phyloP scores from a whole-genome alignment of 92 coral and sea anemone genomes.

The Phenganax stokvisi region DNA sequence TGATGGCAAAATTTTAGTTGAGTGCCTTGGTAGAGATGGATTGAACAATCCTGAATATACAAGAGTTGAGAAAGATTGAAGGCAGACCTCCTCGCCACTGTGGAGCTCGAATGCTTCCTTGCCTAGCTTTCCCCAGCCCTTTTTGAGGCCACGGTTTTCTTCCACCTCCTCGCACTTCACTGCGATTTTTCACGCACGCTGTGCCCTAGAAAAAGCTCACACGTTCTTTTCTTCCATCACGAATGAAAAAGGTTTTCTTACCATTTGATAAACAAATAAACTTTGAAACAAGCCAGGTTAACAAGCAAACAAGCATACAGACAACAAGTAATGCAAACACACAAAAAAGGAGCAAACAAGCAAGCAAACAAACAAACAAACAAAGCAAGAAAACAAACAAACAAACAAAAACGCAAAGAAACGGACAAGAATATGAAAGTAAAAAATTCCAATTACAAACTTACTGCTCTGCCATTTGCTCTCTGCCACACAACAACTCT shows the following conservation, averaged over 20 bases:
- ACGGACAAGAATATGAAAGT: not conserved
- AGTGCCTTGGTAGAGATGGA: no score
- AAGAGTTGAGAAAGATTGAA: no score
- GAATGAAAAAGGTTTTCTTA: not conserved
- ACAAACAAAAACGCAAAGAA: not conserved
- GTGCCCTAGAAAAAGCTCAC: conserved; percentile 64
- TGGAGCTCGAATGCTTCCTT: conserved; percentile 97
- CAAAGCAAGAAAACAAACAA: not conserved
- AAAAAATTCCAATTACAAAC: conserved; percentile 26
- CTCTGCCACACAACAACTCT: conserved; percentile 99
- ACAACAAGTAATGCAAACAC: not conserved
- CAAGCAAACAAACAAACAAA: not conserved
- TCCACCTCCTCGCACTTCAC: conserved; percentile 93
- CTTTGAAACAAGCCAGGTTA: not conserved
- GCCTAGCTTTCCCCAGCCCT: conserved; percentile 88
- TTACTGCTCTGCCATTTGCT: conserved; percentile 92
- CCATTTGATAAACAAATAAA: not conserved
- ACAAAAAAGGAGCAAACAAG: not conserved
- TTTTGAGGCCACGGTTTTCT: conserved; percentile 95
- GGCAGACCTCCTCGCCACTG: conserved; percentile 83
- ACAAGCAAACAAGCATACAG: no score
- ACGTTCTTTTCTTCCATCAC: not conserved
- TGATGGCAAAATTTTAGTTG: no score
- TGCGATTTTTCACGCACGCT: conserved; percentile 79
- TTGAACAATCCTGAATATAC: no score